Evolutionary conservation across 2,113 vertebrate species (phyloP).

Genomic region (Microcebus tavaratra): DNA sequence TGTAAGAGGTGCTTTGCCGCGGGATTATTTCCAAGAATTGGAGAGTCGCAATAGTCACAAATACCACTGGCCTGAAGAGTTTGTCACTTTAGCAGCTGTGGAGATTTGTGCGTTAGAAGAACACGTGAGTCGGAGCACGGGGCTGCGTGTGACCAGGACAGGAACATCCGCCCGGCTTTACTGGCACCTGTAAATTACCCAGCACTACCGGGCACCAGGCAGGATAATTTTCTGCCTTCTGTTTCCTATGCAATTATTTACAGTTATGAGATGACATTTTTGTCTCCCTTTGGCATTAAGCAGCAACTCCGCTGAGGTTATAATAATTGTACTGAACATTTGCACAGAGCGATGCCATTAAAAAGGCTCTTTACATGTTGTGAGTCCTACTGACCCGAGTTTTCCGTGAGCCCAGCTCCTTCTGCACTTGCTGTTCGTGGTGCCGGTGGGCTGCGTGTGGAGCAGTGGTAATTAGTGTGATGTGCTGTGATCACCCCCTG

Average conservation of each 20-base stretch:
- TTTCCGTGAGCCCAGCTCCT: not conserved
- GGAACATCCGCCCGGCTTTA: not conserved
- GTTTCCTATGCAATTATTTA: not conserved
- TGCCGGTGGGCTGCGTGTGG: accelerated
- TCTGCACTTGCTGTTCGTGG: not conserved
- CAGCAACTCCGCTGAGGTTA: not conserved
- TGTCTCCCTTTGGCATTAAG: not conserved
- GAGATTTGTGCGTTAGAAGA: not conserved
- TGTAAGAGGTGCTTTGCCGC: not conserved
- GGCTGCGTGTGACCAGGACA: not conserved
- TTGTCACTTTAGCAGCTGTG: not conserved
- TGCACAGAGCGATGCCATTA: no score
- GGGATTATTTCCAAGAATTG: not conserved
- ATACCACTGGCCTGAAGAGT: not conserved
- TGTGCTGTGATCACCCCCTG: constrained; percentile 59
- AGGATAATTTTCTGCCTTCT: not conserved
- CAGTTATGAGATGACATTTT: not conserved
- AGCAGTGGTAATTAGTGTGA: not conserved
- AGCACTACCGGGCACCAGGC: not conserved
- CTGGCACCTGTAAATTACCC: not conserved
- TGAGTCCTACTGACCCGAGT: not conserved
- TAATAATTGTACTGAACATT: not conserved
- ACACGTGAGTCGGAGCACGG: accelerated
- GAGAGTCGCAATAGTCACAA: not conserved
- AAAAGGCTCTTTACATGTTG: not conserved